These are phyloP conservation scores for Anoplophora glabripennis DNA, from an alignment of 1,140 invertebrate genomes.

Conservation along the genomic window DNA sequence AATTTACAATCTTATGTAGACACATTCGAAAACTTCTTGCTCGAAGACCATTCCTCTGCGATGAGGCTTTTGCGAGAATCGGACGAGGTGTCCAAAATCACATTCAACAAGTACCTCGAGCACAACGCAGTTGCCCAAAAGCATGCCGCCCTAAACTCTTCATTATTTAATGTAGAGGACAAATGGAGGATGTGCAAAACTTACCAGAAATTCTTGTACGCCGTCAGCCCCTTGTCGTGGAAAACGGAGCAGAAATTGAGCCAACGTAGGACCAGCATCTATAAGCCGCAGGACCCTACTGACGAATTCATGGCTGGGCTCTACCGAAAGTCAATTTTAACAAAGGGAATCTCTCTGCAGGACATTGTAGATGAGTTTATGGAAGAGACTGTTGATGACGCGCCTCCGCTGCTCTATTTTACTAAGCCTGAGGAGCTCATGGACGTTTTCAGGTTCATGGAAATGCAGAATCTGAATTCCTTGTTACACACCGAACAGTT, in stretches of 20 bases:
- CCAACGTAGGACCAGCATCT: not conserved
- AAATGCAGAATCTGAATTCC: slow-evolving; percentile 64
- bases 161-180: slow-evolving; percentile 61
- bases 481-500: slow-evolving; percentile 61
- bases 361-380: slow-evolving; percentile 54
- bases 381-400: slow-evolving; percentile 48
- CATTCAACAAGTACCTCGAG: too few species aligned
- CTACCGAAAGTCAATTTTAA: slow-evolving; percentile 26
- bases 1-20: slow-evolving; percentile 56
- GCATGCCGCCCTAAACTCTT: slow-evolving; percentile 54
- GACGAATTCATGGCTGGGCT: slow-evolving; percentile 33
- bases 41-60: slow-evolving; percentile 59
- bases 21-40: slow-evolving; percentile 62
- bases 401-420: slow-evolving; percentile 57
- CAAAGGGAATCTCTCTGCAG: slow-evolving; percentile 48
- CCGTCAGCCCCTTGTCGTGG: slow-evolving; percentile 59
- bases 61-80: slow-evolving; percentile 56
- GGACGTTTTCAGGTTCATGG: slow-evolving; percentile 56
- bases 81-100: slow-evolving; percentile 47
- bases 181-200: slow-evolving; percentile 59
- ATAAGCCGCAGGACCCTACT: not conserved
- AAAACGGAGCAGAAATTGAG: slow-evolving; percentile 49
- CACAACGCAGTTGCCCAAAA: slow-evolving; percentile 46
- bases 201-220: slow-evolving; percentile 63
- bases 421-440: slow-evolving; percentile 56